Base-by-base conservation (phyloP, 2,888 invertebrate genomes). In the Caenorhabditis sp. region DNA sequence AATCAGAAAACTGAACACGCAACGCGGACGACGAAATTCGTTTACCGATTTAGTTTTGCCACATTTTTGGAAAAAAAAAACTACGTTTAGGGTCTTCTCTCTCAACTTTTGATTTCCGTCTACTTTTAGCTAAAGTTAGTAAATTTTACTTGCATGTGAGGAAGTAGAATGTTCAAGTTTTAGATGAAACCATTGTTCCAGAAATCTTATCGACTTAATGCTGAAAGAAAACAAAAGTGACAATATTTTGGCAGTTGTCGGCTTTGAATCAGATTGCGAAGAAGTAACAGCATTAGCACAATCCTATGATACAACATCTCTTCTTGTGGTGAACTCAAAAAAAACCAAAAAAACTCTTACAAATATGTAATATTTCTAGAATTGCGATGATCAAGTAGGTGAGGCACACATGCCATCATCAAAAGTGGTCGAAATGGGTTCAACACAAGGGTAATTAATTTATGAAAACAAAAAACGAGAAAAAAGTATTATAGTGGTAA, bases 361-460 rank as follows among this genome's bases (percentile, higher is more conserved):
- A 19, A 36, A 1, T n/a, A 12, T 23, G n/a, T n/a, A n/a, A n/a
- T 23, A 8, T 54, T 57, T 76, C 51, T 21, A 77, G 76, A 66
- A 65, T 24, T 77, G 77, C 57, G 26, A 26, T 0, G 73, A 68
- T 59, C 62, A 63, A 61, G 70, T 77, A 10, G 77, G 77, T 37
- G 77, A 77, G 26, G 64, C 77, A 0, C 64, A 70, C 12, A 73
- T 73, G 62, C 73, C 77, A 1, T 66, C 67, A 1, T 21, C 62
- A 0, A 68, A 58, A 24, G 66, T 59, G 23, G 26, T 77, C 1
- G 60, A 73, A 58, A 66, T 77, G 66, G 27, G 66, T 1, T 62
- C 70, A 0, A 73, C 77, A 17, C 69, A 70, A 51, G 77, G 76
- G 76, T 76, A 23, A n/a, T 24, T 36, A 27, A 12, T 55, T 55